phyloP scores from a whole-genome alignment of 2,888 invertebrate genomes.

The Carabus problematicus region DNA sequence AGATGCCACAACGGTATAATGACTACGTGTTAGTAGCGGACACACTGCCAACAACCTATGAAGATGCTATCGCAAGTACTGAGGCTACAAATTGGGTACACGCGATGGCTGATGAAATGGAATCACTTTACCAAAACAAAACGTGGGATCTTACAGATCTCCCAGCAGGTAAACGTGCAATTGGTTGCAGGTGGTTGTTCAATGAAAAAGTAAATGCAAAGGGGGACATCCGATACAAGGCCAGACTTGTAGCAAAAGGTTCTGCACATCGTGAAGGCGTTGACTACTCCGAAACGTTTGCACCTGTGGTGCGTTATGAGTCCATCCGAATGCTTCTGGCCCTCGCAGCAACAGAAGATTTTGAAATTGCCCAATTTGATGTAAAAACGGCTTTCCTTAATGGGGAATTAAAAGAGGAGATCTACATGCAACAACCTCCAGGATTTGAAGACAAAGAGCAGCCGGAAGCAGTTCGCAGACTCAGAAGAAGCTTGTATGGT shows the following conservation, averaged over 20 bases:
- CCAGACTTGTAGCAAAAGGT: not conserved
- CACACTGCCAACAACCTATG: not conserved
- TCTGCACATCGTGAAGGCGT: not conserved
- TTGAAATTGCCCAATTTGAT: not conserved
- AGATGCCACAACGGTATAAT: too few species aligned
- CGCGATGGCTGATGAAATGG: not conserved
- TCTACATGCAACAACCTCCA: not conserved
- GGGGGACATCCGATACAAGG: conserved; percentile 10
- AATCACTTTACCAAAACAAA: not conserved
- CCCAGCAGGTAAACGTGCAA: not conserved
- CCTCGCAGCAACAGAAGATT: not conserved
- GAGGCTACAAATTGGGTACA: too few species aligned
- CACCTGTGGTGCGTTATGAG: conserved; percentile 9
- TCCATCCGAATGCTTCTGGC: conserved; percentile 1
- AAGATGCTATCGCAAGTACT: not conserved
- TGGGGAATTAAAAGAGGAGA: too few species aligned
- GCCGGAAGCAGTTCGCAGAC: not conserved
- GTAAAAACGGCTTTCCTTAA: conserved; percentile 6
- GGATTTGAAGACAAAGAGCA: not conserved
- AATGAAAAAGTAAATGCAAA: too few species aligned
- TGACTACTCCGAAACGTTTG: conserved; percentile 2
- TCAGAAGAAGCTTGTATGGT: not conserved
- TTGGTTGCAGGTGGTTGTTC: not conserved
- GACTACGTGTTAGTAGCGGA: not conserved
- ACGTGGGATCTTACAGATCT: not conserved